A percentile compares a stretch with the other conserved stretches of the same genome.
These are phyloP conservation scores for Hirtodrosophila trivittata DNA, from an alignment of 2,888 invertebrate species.

Conservation along the genomic window DNA sequence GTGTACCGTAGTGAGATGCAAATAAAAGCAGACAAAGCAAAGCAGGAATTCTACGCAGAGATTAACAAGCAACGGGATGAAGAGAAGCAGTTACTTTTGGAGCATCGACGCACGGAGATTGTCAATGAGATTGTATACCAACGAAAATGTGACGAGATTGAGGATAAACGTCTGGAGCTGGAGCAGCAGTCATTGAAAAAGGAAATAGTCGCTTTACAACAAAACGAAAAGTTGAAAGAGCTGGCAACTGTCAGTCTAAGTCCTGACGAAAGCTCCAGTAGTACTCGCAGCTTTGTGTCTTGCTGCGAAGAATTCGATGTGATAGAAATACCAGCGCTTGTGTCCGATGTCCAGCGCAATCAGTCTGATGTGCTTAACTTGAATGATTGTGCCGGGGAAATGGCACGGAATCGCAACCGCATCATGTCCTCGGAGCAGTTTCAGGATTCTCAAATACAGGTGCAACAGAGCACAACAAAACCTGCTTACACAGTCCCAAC, in stretches of 20 bases:
- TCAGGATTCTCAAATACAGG: conserved; percentile 33
- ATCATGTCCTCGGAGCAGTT: conserved; percentile 51
- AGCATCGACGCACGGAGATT: conserved; percentile 74
- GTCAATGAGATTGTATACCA: conserved; percentile 71
- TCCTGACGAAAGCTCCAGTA: conserved; percentile 49
- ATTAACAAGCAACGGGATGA: conserved; percentile 73
- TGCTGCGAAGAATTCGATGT: conserved; percentile 37
- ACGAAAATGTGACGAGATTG: conserved; percentile 68
- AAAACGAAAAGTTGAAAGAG: neutral
- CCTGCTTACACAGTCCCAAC: neutral
- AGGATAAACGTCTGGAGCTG: conserved; percentile 64
- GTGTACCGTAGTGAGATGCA: conserved; percentile 62
- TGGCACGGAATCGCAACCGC: conserved; percentile 69
- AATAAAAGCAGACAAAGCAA: conserved; percentile 60
- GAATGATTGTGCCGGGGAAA: conserved; percentile 65
- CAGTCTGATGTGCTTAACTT: conserved; percentile 78
- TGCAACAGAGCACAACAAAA: neutral
- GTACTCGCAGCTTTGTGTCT: conserved; percentile 51
- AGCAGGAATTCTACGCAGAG: conserved; percentile 69
- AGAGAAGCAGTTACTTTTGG: conserved; percentile 72
- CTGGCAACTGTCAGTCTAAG: conserved; percentile 21
- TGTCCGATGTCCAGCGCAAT: conserved; percentile 51
- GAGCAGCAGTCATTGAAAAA: conserved; percentile 56
- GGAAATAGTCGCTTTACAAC: conserved; percentile 28
- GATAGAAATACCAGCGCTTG: neutral